Base-by-base conservation (phyloP, 2,888 invertebrate genomes). In the Rhingia campestris region DNA sequence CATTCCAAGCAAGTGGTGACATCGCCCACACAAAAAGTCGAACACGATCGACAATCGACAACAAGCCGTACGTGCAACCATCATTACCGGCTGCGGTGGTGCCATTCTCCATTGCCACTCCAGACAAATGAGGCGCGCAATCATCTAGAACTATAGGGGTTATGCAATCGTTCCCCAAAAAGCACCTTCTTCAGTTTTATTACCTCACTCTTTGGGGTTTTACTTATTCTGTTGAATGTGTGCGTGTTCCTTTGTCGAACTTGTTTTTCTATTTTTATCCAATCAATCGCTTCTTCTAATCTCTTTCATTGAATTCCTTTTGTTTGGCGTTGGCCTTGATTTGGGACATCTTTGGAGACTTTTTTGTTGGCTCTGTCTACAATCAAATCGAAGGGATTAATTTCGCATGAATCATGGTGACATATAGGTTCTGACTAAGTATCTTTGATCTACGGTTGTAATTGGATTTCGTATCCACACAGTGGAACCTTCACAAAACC, bases 21-120 rank as follows among this genome's bases (percentile, higher is more conserved):
- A 77, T 82, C 81, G 72, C 81, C 77, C 61, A 82, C 77, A 77
- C 45, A 53, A 77, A 82, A 82, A 73, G 22, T 51, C 35, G 54
- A 77, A 77, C 81, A 77, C 73, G 77, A 77, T 82, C 77, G 70
- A 64, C 73, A 14, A 74, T 54, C 58, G 12, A 37, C 39, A 43
- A 63, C 59, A 59, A 61, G 45, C 12, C 33, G 22, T 61, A 73
- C 63, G 43, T 66, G 74, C 74, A 74, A 61, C 72, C 72, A 59
- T 66, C 47, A 54, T 30, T 39, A 10, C 30, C 22, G 9, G 9
- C 35, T 53, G 12, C 14, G n/a, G 12, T 49, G 33, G 45, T n/a
- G 35, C 54, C 41, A 70, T 70, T 81, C 64, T 64, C 64, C 39
- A 43, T 54, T 45, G 32, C 41, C 53, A 58, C 41, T 54, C 66